Base-by-base conservation (phyloP, 1,140 invertebrate genomes). In the Trichogramma pretiosum region DNA sequence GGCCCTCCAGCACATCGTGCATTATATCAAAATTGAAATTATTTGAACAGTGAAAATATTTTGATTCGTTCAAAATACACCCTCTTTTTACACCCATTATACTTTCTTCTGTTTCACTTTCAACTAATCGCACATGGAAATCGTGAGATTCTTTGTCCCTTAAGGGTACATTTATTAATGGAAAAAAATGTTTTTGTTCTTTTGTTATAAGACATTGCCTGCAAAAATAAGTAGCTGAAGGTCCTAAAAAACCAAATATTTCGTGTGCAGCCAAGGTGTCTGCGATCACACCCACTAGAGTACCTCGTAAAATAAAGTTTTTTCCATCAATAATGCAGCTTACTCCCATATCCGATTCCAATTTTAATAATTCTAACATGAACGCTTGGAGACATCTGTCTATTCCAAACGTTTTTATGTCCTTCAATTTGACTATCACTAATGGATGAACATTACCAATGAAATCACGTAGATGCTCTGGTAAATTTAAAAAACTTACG, bases 141-240 rank as follows among this genome's bases (percentile, higher is more conserved):
- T 4, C 2, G n/a, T 13, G 8, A n/a, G n/a, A n/a, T n/a, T n/a
- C n/a, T 16, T 10, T 8, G 13, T 11, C 11, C 10, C 13, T 2
- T 2, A 8, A 3, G 22, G 11, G 13, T n/a, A n/a, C n/a, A 19
- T 33, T 16, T 26, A n/a, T 17, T 13, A 5, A n/a, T 10, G 28
- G 14, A 23, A 7, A 2, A 2, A 3, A 3, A 2, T 22, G 13
- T 5, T 35, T 43, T 36, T 43, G 26, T 3, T 30, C 1, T 23
- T 42, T 32, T 1, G 3, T 18, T 3, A 50, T 44, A 10, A 38
- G 30, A 24, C 48, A 45, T 23, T 32, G 10, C 21, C 41, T 38
- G 26, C 48, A 50, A 50, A 50, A 50, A 37, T 46, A 18, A 16
- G 3, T 19, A 22, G 49, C 49, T 18, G 49, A 21, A 34, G 49